A percentile compares a stretch with the other conserved stretches of the same genome.
Evolutionary conservation across 2,888 invertebrate species (phyloP).

Genomic region (Oeneis ivallda): DNA sequence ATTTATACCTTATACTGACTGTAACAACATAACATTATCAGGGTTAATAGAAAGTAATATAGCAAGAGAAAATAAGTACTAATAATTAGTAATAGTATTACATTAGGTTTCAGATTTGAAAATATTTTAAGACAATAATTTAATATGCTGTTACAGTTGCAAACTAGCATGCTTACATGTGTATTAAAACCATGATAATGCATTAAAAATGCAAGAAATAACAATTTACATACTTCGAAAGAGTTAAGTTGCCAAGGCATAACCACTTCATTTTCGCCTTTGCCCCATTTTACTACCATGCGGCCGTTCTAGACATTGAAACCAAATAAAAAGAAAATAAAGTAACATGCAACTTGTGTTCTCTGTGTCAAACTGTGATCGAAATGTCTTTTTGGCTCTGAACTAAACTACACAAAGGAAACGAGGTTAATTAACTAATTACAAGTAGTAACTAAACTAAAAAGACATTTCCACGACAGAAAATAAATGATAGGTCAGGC

Average conservation of each 20-base stretch:
- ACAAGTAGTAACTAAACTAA: constrained; percentile 5
- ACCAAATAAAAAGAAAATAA: constrained; percentile 65
- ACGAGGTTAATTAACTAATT: constrained; percentile 1
- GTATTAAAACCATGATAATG: constrained; percentile 20
- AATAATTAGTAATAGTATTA: too few relatives aligned
- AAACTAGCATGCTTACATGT: constrained; percentile 23
- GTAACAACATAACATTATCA: constrained; percentile 12
- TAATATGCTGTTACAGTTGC: constrained; percentile 13
- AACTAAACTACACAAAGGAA: not conserved
- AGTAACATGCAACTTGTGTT: constrained; percentile 59
- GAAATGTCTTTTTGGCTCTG: constrained; percentile 25
- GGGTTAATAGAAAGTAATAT: not conserved
- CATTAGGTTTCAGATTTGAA: not conserved
- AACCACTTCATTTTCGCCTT: constrained; percentile 75
- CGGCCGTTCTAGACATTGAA: constrained; percentile 77
- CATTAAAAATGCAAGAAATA: constrained; percentile 44
- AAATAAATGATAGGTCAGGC: constrained; percentile 9
- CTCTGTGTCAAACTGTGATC: constrained; percentile 21
- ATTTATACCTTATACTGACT: too few relatives aligned
- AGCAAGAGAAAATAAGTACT: not conserved
- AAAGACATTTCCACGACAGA: constrained; percentile 25
- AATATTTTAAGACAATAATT: not conserved
- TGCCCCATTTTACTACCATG: constrained; percentile 81
- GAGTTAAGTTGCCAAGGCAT: constrained; percentile 78
- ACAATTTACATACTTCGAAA: constrained; percentile 70